These are phyloP conservation scores for Polyommatus iphigenia DNA, from an alignment of 2,888 invertebrate genomes.

Conservation along the genomic window DNA sequence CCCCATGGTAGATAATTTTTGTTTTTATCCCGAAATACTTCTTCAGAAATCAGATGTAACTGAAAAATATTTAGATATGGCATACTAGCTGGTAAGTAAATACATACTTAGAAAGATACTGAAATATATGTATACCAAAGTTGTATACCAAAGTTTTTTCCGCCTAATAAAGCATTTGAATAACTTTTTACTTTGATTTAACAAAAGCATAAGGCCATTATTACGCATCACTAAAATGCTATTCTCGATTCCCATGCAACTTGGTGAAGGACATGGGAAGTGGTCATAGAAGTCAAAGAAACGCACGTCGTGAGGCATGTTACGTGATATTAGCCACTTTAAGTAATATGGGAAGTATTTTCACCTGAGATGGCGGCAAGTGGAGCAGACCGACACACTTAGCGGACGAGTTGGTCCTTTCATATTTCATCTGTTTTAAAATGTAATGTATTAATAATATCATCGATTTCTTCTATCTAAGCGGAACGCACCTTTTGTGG, in stretches of 20 bases:
- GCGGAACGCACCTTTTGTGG: no score
- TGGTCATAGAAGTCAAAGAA: neutral
- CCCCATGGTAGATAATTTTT: no score
- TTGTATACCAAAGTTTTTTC: no score
- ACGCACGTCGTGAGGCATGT: neutral
- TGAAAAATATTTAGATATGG: no score
- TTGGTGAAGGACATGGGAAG: constrained; percentile 1
- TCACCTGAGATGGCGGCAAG: constrained; percentile 11
- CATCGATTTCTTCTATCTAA: neutral
- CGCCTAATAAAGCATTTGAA: no score
- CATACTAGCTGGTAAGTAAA: no score
- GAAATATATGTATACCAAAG: no score
- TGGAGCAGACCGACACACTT: constrained; percentile 9
- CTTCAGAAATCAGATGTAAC: no score
- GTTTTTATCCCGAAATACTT: neutral
- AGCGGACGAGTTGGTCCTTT: neutral
- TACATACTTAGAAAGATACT: no score
- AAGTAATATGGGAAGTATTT: neutral
- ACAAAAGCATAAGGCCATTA: no score
- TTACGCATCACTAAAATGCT: neutral
- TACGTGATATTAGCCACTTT: neutral
- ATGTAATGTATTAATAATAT: neutral
- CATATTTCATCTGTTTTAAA: neutral
- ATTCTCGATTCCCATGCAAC: neutral
- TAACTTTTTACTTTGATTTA: no score